Base-by-base conservation (phyloP, 2,113 vertebrate genomes). In the Hemichromis elongatus region DNA sequence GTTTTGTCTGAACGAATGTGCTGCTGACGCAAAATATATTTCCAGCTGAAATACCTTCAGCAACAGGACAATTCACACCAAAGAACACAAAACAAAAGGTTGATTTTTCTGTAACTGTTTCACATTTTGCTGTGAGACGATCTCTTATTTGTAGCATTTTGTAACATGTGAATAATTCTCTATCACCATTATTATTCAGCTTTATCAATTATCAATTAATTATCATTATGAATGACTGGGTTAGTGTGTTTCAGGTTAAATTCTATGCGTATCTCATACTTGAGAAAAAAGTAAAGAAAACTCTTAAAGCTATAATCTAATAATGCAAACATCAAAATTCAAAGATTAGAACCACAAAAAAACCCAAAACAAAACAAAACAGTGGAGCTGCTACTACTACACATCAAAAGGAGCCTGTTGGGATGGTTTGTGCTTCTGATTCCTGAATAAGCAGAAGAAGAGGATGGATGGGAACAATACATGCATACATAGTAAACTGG, bases 361-460 rank as follows among this genome's bases (percentile, higher is more conserved):
- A 0, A 1, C 2, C 2, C 2, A 2, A 57, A 9, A 2, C 4
- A 4, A 10, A 19, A 59, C 4, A 53, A 63, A n/a, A 10, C 59
- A 63, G 59, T n/a, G 30, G 35, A 63, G 59, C 30, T 1, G 0
- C 30, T 63, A 3, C 59, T 63, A 18, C n/a, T n/a, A 18, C 33
- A n/a, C 30, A 63, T 63, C 10, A 63, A 63, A 37, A 63, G 30
- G 18, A 63, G 33, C 30, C n/a, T 5, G 33, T 37, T 63, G 59
- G 30, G 59, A 30, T 37, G 1, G 18, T 63, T 59, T 12, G 59
- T 37, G 18, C 59, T 37, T 63, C 3, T 63, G 18, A 33, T 63
- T 63, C 30, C 18, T 33, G n/a, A 63, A 63, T 63, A 63, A 63
- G 59, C 10, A 0, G 19, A 33, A 61, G 59, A 63, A 3, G 19